Conservation (phyloP, 2,113 vertebrate genomes). For the Eclectus roratus region DNA sequence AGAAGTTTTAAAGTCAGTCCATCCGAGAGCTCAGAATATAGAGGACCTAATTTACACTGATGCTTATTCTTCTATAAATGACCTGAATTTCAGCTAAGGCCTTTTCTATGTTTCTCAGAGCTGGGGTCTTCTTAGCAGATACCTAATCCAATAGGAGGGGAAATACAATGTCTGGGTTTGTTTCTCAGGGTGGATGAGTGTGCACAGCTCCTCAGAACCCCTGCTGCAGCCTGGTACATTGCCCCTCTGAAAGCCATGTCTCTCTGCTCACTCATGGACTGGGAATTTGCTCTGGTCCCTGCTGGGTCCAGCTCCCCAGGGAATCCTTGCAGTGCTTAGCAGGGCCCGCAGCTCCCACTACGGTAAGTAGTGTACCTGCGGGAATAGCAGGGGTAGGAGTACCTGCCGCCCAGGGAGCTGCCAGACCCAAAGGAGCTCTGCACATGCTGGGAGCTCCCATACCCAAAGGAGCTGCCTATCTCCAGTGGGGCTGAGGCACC, state of each 20-base stretch:
- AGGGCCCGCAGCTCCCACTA: background rate
- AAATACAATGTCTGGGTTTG: background rate
- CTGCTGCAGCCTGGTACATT: accelerated
- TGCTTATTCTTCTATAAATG: background rate
- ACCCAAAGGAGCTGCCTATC: background rate
- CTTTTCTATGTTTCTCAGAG: background rate
- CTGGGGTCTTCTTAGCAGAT: background rate
- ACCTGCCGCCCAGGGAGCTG: background rate
- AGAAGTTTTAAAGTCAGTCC: background rate
- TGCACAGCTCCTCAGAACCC: background rate
- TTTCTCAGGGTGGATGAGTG: background rate
- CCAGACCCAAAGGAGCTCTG: background rate
- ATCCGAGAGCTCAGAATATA: background rate
- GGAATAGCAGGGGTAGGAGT: background rate
- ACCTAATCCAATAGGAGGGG: background rate
- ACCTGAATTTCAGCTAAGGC: background rate
- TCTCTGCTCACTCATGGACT: background rate
- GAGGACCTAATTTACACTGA: background rate
- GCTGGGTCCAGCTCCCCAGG: no score
- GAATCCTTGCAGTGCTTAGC: background rate
- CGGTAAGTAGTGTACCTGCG: background rate
- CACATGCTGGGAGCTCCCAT: background rate
- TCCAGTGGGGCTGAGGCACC: background rate
- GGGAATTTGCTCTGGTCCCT: background rate
- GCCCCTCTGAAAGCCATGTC: background rate